These are phyloP conservation scores for Danio jaintianensis DNA, from an alignment of 2,797 vertebrate genomes.

Conservation along the genomic window DNA sequence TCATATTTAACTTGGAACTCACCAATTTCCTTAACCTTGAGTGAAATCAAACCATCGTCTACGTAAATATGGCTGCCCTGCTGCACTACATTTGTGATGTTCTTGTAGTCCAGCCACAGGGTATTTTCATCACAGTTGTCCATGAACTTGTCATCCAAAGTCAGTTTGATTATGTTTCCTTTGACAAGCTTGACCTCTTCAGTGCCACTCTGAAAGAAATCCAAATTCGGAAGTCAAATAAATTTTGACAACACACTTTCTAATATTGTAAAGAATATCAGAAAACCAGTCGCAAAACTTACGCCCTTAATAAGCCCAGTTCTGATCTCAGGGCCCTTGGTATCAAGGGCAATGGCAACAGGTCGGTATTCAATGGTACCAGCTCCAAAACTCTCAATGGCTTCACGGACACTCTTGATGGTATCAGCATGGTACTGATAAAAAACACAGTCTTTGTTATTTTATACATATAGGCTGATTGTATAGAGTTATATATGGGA, in stretches of 20 bases:
- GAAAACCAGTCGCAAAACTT: slow-evolving; percentile 67
- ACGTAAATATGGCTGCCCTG: slow-evolving; percentile 87
- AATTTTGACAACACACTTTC: background rate
- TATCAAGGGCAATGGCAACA: slow-evolving; percentile 95
- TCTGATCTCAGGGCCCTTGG: slow-evolving; percentile 98
- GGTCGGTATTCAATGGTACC: slow-evolving; percentile 91
- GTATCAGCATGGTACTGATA: slow-evolving; percentile 93
- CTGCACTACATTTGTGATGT: slow-evolving; percentile 90
- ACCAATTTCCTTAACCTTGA: slow-evolving; percentile 91
- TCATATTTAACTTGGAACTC: slow-evolving; percentile 32
- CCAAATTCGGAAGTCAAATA: background rate
- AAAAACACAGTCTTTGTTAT: background rate
- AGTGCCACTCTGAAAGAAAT: slow-evolving; percentile 86
- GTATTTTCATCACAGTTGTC: slow-evolving; percentile 91
- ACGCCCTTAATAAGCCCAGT: slow-evolving; percentile 98
- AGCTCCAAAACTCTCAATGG: slow-evolving; percentile 90
- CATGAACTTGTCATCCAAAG: slow-evolving; percentile 87
- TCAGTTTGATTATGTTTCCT: slow-evolving; percentile 87
- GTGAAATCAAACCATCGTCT: slow-evolving; percentile 95
- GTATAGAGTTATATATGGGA: too few species aligned
- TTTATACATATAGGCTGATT: too few species aligned
- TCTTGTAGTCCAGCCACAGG: slow-evolving; percentile 98
- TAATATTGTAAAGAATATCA: background rate
- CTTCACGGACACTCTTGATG: slow-evolving; percentile 93
- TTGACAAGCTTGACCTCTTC: slow-evolving; percentile 95